Evolutionary conservation across 2,797 vertebrate genomes (phyloP).

Genomic region (Cryptoprocta ferox): DNA sequence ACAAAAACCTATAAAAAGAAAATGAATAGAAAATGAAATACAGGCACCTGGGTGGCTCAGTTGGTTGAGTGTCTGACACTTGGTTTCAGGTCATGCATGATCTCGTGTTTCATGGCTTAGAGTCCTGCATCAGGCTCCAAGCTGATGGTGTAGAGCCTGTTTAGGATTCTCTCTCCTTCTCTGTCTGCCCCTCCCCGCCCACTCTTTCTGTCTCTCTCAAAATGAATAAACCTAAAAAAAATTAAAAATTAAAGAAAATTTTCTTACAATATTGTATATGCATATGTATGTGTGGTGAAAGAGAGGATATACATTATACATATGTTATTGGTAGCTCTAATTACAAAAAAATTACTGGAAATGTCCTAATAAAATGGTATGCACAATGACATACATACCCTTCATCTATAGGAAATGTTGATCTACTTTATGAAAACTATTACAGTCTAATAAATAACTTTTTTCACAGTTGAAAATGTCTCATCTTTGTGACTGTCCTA

Average conservation of each 20-base stretch:
- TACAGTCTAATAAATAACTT: conserved; percentile 23
- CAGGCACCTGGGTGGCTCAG: not conserved
- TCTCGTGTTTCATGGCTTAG: too few species aligned
- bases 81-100: too few species aligned
- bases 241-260: not conserved
- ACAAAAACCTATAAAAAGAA: not conserved
- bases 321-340: not conserved
- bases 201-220: too few species aligned
- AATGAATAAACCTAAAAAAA: not conserved
- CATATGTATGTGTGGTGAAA: not conserved
- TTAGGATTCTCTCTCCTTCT: too few species aligned
- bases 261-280: not conserved
- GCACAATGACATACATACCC: not conserved
- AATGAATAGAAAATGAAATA: not conserved
- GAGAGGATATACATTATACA: not conserved
- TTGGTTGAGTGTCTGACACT: too few species aligned
- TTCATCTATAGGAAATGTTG: conserved; percentile 37
- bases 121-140: too few species aligned
- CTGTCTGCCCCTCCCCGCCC: too few species aligned
- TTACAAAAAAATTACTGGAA: not conserved
- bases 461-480: rapidly evolving
- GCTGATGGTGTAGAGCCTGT: too few species aligned
- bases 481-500: not conserved
- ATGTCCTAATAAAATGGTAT: not conserved
- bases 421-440: not conserved